Evolutionary conservation across 2,113 vertebrate species (phyloP), one percentile per base, ranked within the genome.

Genomic region (Carassius gibelio): DNA sequence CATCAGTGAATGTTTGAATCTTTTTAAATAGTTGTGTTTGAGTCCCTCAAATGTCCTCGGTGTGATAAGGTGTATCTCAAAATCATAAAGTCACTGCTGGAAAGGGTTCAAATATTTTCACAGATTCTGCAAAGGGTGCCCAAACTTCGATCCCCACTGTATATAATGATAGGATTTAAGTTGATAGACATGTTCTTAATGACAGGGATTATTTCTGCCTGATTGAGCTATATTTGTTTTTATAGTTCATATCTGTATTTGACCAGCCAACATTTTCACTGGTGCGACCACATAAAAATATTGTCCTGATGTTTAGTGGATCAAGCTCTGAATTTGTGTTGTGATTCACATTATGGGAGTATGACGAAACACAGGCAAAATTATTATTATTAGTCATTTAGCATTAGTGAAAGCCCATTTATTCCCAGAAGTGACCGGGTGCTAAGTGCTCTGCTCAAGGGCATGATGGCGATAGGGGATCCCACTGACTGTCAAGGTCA

Each of bases 401-500:
- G 34, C 17, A 71, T 71, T 71, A 71, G 68, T 71, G 34, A 71
- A 48, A 48, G 8, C 23, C n/a, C 15, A 10, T 76, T 26, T 76
- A 30, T 52, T 30, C 48, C 75, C 42, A 21, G 57, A 30, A 80
- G 78, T 23, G 21, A 45, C 36, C 36, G 64, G 13, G 7, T 26
- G 55, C 52, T 62, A 61, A 61, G 55, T 62, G 57, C 59, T 64
- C 55, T 48, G 26, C 38, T 64, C 34, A 48, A 36, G 23, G 42
- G 36, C 48, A 77, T 1, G 15, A 64, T 45, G 59, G 21, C 64
- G 68, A 36, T 30, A 45, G 7, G n/a, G 59, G 38, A 34, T 57
- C 19, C 68, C 68, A 71, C 4, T 71, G 68, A 42, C 68, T 57
- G 50, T 57, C 50, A 57, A 77, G 75, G 14, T 57, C 23, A 76